phyloP scores from a whole-genome alignment of 2,113 vertebrate species.

The Aphyosemion australe region DNA sequence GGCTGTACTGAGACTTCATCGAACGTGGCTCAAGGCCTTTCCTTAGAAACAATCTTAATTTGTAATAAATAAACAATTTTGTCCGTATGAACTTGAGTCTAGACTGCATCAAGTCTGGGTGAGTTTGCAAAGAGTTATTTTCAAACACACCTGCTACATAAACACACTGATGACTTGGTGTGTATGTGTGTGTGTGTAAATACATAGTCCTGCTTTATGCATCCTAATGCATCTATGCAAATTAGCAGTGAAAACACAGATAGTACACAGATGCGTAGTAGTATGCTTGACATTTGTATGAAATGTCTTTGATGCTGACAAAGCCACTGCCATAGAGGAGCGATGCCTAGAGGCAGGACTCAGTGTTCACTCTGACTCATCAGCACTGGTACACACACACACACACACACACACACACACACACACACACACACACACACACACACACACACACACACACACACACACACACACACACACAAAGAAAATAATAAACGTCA shows the following conservation, averaged over 20 bases:
- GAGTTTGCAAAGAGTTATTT: not conserved
- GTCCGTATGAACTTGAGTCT: not conserved
- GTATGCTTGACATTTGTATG: constrained; percentile 64
- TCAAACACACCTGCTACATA: not conserved
- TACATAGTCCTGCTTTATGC: not conserved
- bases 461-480: no score
- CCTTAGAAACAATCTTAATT: constrained; percentile 12
- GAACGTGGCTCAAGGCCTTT: constrained; percentile 23
- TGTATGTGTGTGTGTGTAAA: not conserved
- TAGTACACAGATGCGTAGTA: constrained; percentile 19
- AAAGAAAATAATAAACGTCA: constrained; percentile 18
- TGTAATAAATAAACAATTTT: not conserved
- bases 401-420: constrained; percentile 10
- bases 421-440: constrained; percentile 8
- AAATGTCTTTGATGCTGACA: constrained; percentile 71
- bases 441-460: constrained; percentile 16
- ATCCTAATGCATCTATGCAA: constrained; percentile 4
- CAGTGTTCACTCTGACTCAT: constrained; percentile 61
- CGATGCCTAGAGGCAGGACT: constrained; percentile 52
- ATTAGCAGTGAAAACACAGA: constrained; percentile 14
- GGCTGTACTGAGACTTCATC: constrained; percentile 8
- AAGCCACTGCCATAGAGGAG: constrained; percentile 53
- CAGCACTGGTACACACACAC: constrained; percentile 27
- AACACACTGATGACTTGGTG: constrained; percentile 9
- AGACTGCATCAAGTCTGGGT: not conserved